Evolutionary conservation across 1,140 invertebrate genomes (phyloP).

Genomic region (Araneus ventricosus): DNA sequence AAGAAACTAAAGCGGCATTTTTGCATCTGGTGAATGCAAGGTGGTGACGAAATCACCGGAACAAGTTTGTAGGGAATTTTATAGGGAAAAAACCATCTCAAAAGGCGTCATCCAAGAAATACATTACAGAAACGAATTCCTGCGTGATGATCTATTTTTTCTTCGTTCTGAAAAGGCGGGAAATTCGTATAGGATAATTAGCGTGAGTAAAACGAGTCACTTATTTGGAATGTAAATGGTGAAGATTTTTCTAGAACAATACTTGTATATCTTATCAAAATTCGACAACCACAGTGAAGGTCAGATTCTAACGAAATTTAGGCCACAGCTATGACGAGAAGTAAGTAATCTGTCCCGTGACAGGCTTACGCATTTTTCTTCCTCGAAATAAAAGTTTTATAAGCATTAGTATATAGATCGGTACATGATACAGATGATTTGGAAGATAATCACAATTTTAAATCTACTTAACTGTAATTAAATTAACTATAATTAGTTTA

Average conservation of each 20-base stretch:
- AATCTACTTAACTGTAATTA: too few relatives aligned
- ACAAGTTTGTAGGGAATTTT: constrained; percentile 11
- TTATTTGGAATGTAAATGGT: not conserved
- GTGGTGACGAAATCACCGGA: not conserved
- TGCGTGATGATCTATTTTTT: not conserved
- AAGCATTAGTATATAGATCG: too few relatives aligned
- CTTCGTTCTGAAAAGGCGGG: not conserved
- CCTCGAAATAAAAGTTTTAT: too few relatives aligned
- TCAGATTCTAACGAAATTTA: not conserved
- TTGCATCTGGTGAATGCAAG: not conserved
- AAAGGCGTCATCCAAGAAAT: not conserved
- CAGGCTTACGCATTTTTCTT: too few relatives aligned
- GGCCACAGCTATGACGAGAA: not conserved
- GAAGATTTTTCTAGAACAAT: not conserved
- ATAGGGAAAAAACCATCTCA: not conserved
- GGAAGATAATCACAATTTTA: too few relatives aligned
- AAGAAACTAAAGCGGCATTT: not conserved
- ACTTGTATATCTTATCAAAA: not conserved
- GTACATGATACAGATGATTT: too few relatives aligned
- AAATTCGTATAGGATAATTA: not conserved
- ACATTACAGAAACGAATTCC: not conserved
- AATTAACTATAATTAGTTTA: too few relatives aligned
- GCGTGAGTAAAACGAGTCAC: not conserved
- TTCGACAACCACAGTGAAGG: not conserved
- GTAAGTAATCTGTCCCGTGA: too few relatives aligned